Conservation (phyloP, 2,888 invertebrate genomes). For the Brachyptera risi region DNA sequence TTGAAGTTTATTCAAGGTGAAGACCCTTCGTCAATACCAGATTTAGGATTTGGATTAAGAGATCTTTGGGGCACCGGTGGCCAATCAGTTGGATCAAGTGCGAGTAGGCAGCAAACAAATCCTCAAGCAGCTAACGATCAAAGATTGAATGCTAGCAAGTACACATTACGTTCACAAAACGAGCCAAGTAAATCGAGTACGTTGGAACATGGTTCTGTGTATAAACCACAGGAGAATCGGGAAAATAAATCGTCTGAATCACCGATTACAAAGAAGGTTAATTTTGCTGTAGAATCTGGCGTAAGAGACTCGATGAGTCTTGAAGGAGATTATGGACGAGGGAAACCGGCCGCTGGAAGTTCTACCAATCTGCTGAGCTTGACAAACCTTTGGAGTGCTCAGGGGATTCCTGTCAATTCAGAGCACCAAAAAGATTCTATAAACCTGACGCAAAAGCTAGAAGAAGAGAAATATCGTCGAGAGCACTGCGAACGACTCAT, state of each 20-base stretch:
- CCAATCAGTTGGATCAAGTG: neutral
- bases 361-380: constrained; percentile 49
- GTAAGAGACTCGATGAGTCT: neutral
- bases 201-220: too few relatives aligned
- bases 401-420: constrained; percentile 37
- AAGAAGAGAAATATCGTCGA: constrained; percentile 72
- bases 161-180: neutral
- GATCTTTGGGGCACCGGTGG: constrained; percentile 5
- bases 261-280: constrained; percentile 15
- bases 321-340: constrained; percentile 6
- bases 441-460: constrained; percentile 48
- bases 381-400: constrained; percentile 61
- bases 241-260: neutral
- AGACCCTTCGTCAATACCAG: constrained; percentile 16
- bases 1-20: constrained; percentile 4
- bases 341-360: neutral
- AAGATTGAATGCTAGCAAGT: neutral
- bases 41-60: constrained; percentile 21
- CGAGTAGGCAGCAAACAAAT: neutral
- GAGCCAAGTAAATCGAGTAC: neutral
- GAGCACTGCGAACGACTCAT: constrained; percentile 77
- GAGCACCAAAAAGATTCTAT: constrained; percentile 39
- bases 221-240: too few relatives aligned
- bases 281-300: constrained; percentile 9
- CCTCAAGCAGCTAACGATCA: neutral